Percentiles rank a stretch among this genome's conserved stretches.
These are phyloP conservation scores for Zaprionus bogoriensis DNA, from an alignment of 2,888 invertebrate genomes.

Conservation along the genomic window DNA sequence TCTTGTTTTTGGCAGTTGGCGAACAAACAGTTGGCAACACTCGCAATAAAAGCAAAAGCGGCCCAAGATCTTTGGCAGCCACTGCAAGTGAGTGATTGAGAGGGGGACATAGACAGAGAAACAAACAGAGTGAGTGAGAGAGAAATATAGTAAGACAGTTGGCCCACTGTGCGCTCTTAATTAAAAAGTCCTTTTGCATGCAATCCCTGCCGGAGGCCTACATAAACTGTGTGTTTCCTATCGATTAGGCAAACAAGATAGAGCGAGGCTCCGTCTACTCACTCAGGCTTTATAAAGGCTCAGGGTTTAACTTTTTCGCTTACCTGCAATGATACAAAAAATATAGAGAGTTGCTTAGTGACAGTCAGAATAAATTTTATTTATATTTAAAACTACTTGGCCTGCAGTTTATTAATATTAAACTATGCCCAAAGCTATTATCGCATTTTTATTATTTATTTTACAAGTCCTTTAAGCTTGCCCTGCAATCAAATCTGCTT, in stretches of 20 bases:
- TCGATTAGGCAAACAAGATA: constrained; percentile 25
- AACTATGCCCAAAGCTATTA: no score
- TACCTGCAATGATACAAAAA: background rate
- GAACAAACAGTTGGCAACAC: constrained; percentile 34
- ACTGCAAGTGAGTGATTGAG: constrained; percentile 3
- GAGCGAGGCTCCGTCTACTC: background rate
- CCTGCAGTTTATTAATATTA: background rate
- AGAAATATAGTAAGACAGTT: background rate
- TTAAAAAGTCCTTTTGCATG: constrained; percentile 36
- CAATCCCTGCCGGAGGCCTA: background rate
- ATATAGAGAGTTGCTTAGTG: no score
- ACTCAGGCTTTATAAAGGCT: background rate
- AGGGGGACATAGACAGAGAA: background rate
- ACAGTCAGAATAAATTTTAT: no score
- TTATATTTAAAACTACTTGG: background rate
- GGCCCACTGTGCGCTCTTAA: constrained; percentile 29
- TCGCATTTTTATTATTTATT: background rate
- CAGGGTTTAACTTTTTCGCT: background rate
- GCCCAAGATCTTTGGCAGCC: constrained; percentile 17
- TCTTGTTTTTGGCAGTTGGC: constrained; percentile 38
- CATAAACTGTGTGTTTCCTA: background rate
- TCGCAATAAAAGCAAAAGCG: constrained; percentile 34
- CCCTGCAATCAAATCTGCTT: background rate
- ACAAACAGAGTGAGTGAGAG: background rate
- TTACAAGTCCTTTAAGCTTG: background rate